Conservation (phyloP, 2,888 invertebrate genomes). For the Tenthredo amoena region DNA sequence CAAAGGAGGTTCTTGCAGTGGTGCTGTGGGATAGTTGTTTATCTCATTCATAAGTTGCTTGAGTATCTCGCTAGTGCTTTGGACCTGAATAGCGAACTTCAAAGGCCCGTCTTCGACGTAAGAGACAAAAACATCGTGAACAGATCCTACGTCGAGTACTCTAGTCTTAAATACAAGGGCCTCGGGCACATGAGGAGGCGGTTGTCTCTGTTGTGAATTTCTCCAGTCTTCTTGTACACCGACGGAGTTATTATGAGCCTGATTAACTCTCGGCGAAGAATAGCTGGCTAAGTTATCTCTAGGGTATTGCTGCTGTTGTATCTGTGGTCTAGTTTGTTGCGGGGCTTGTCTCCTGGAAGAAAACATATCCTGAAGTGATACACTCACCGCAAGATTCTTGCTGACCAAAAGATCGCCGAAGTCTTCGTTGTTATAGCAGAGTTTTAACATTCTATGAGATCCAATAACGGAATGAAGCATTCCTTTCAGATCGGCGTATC, state of each 20-base stretch:
- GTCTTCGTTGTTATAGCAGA: conserved; percentile 65
- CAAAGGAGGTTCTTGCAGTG: conserved; percentile 84
- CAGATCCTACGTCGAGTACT: conserved; percentile 79
- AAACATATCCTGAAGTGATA: conserved; percentile 63
- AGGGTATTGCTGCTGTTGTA: conserved; percentile 8
- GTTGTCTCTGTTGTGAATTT: conserved; percentile 53
- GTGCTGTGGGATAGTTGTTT: conserved; percentile 81
- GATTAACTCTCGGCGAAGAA: not conserved
- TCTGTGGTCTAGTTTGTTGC: conserved; percentile 50
- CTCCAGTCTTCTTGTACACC: conserved; percentile 35
- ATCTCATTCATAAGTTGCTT: conserved; percentile 87
- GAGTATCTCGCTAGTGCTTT: conserved; percentile 81
- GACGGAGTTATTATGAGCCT: not conserved
- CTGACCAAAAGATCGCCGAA: conserved; percentile 65
- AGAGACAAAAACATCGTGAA: conserved; percentile 86
- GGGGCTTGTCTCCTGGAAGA: conserved; percentile 36
- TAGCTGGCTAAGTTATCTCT: not conserved
- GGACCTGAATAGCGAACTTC: conserved; percentile 87
- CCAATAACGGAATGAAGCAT: conserved; percentile 58
- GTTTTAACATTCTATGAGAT: conserved; percentile 63
- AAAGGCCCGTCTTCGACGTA: conserved; percentile 90
- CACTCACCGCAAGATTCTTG: conserved; percentile 63
- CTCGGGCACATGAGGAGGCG: conserved; percentile 16
- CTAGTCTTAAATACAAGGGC: conserved; percentile 72
- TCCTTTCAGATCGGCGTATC: conserved; percentile 76